Base-by-base conservation (phyloP, 1,140 invertebrate species). In the Macrosteles quadrilineatus region DNA sequence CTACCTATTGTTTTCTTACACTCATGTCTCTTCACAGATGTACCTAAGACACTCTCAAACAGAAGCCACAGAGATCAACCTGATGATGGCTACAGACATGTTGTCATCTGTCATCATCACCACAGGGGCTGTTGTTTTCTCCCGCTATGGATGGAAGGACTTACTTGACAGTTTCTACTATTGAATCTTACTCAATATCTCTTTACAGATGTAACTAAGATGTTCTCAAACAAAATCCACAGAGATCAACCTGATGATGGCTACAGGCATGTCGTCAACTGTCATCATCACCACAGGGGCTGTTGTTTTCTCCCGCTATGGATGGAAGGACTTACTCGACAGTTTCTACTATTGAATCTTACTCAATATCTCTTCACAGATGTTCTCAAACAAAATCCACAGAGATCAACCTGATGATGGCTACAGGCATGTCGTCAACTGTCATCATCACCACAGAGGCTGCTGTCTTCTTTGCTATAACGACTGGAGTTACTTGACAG, bases 321-420 rank as follows among this genome's bases (percentile, higher is more conserved):
- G 99, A 83, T 91, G 93, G 0, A 99, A 98, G 98, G 92, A 88
- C 73, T 99, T 98, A 79, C 97, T 99, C 75, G 97, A 99, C 80
- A 95, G 95, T 75, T 94, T 99, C 76, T 99, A 99, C 81, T 99
- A 99, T 79, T 99, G 97, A n/a, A n/a, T n/a, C n/a, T n/a, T n/a
- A n/a, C n/a, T n/a, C n/a, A n/a, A n/a, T n/a, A n/a, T n/a, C n/a
- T n/a, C n/a, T n/a, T n/a, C n/a, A n/a, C n/a, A n/a, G 91, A 75
- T 94, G 90, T 77, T 86, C 89, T 74, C 88, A 88, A 78, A 91
- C 88, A 14, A 88, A 88, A 69, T 96, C 97, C 0, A 93, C 95
- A 0, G 95, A 98, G 80, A 92, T 96, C 80, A 95, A 98, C 80
- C 86, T 98, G 1, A 98, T 98, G 81, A 88, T 92, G 76, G 92